phyloP scores from a whole-genome alignment of 2,888 invertebrate species.

The Mechanitis mazaeus region DNA sequence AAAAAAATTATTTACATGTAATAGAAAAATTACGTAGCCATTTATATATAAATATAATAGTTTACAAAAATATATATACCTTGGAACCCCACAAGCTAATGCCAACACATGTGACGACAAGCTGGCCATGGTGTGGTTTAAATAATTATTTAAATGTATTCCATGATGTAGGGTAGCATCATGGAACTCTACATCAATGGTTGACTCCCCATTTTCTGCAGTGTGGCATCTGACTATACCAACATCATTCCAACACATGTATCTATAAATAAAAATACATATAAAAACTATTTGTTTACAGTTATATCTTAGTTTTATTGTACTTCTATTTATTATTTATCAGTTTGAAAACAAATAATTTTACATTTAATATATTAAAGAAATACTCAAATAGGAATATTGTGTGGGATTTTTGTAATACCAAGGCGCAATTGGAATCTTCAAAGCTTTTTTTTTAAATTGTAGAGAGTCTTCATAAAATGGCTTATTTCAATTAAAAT shows the following conservation, averaged over 20 bases:
- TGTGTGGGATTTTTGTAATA: no score
- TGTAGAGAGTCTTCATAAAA: no score
- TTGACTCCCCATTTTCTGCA: slow-evolving; percentile 82
- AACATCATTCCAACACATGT: slow-evolving; percentile 93
- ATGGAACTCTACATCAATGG: slow-evolving; percentile 97
- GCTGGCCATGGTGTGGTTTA: slow-evolving; percentile 91
- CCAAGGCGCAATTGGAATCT: no score
- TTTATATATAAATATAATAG: background rate
- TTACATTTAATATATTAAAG: no score
- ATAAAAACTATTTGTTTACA: background rate
- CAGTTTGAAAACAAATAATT: no score
- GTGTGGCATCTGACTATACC: slow-evolving; percentile 92
- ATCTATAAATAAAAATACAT: slow-evolving; percentile 51
- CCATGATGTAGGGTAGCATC: slow-evolving; percentile 92
- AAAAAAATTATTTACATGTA: no score
- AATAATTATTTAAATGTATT: slow-evolving; percentile 90
- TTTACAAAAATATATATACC: slow-evolving; percentile 54
- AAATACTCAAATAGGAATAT: no score
- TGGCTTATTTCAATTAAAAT: no score
- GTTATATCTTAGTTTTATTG: background rate
- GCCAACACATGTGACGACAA: slow-evolving; percentile 88
- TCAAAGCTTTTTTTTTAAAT: no score
- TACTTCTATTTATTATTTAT: no score
- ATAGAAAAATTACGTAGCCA: no score
- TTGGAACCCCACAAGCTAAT: slow-evolving; percentile 83